Percentiles rank a stretch among this genome's conserved stretches.
Conservation (phyloP, 2,113 vertebrate genomes). For the Lynx canadensis region DNA sequence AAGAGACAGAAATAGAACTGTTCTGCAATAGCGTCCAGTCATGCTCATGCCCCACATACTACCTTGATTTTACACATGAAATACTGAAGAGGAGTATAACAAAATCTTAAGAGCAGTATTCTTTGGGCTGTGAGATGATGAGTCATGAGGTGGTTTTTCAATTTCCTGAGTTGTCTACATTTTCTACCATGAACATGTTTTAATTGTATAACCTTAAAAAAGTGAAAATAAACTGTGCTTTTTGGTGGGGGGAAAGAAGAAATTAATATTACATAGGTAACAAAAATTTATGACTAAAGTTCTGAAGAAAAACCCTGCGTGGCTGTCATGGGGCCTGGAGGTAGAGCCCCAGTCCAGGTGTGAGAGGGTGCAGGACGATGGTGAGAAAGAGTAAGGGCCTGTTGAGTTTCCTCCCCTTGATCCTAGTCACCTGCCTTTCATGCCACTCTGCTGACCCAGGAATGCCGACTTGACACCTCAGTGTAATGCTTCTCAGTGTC, state of each 20-base stretch:
- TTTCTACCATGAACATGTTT: neutral
- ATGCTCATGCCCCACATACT: too few relatives aligned
- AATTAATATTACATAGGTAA: neutral
- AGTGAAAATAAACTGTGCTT: neutral
- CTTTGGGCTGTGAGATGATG: neutral
- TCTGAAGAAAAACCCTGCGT: neutral
- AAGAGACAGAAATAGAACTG: neutral
- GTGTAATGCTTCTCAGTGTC: neutral
- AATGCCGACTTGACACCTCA: neutral
- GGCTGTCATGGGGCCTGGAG: neutral
- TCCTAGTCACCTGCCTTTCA: neutral
- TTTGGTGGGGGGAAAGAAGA: neutral
- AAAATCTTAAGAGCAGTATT: neutral
- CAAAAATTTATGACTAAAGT: neutral
- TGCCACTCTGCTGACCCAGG: too few relatives aligned
- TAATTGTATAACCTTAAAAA: neutral
- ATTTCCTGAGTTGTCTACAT: neutral
- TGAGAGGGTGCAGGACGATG: neutral
- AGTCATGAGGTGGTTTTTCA: neutral
- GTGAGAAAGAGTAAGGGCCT: neutral
- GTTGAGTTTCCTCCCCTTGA: neutral
- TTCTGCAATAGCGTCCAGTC: neutral
- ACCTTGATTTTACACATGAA: neutral
- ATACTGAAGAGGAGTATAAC: neutral
- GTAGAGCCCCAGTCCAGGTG: too few relatives aligned